Conservation (phyloP, 2,888 invertebrate genomes). For the Automeris io region DNA sequence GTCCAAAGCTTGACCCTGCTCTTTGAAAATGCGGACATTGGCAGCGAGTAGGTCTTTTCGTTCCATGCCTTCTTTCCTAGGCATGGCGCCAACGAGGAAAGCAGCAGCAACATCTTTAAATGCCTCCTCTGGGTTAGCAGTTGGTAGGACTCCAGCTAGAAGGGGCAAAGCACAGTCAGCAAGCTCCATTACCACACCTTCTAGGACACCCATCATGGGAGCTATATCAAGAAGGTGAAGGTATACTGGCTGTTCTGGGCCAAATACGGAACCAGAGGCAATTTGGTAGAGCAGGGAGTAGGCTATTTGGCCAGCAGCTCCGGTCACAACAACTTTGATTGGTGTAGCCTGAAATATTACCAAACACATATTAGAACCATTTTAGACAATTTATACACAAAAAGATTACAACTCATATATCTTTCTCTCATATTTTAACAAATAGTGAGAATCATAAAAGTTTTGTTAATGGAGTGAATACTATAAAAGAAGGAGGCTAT, state of each 20-base stretch:
- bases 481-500: too few relatives aligned
- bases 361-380: neutral
- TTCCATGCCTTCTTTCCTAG: constrained; percentile 97
- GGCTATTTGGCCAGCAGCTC: constrained; percentile 99
- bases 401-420: too few relatives aligned
- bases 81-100: constrained; percentile 98
- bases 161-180: constrained; percentile 96
- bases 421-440: too few relatives aligned
- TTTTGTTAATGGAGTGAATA: too few relatives aligned
- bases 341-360: constrained; percentile 82
- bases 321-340: constrained; percentile 96
- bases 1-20: constrained; percentile 96
- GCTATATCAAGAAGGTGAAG: constrained; percentile 96
- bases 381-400: too few relatives aligned
- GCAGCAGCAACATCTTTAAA: constrained; percentile 97
- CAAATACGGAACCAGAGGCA: constrained; percentile 97
- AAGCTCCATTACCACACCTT: constrained; percentile 98
- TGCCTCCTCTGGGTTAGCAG: constrained; percentile 92
- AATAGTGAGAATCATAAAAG: too few relatives aligned
- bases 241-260: constrained; percentile 89
- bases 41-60: constrained; percentile 97
- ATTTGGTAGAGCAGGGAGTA: constrained; percentile 97
- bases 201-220: constrained; percentile 96
- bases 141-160: constrained; percentile 88
- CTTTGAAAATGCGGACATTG: constrained; percentile 98